Conservation (phyloP, 2,888 invertebrate species). For the Pandemis cinnamomeana region DNA sequence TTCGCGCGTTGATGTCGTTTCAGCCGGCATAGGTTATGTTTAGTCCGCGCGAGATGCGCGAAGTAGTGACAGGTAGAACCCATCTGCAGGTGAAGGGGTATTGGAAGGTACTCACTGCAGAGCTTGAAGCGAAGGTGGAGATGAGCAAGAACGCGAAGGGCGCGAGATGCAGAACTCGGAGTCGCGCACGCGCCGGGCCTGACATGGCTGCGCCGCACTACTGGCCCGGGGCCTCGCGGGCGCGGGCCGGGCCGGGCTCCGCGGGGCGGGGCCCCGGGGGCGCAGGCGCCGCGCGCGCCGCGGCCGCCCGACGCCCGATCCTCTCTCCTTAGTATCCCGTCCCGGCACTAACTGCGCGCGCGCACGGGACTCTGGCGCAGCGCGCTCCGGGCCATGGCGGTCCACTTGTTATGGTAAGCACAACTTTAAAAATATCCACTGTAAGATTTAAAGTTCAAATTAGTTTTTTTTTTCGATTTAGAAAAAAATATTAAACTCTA, state of each 20-base stretch:
- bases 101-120: slow-evolving; percentile 69
- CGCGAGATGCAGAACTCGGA: slow-evolving; percentile 68
- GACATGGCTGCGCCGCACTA: slow-evolving; percentile 83
- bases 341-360: slow-evolving; percentile 82
- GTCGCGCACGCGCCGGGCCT: slow-evolving; percentile 81
- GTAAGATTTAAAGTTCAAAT: not conserved
- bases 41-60: not conserved
- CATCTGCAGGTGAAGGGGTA: slow-evolving; percentile 29
- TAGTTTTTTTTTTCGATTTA: not conserved
- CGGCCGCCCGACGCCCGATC: slow-evolving; percentile 66
- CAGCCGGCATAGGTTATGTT: slow-evolving; percentile 28
- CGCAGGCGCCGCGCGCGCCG: slow-evolving; percentile 67
- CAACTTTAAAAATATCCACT: slow-evolving; percentile 2
- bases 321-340: slow-evolving; percentile 82
- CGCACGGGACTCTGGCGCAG: slow-evolving; percentile 81
- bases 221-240: slow-evolving; percentile 72
- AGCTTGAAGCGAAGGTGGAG: slow-evolving; percentile 60
- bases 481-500: not conserved
- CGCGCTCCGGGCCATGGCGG: slow-evolving; percentile 82
- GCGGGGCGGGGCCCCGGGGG: slow-evolving; percentile 70
- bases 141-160: slow-evolving; percentile 67
- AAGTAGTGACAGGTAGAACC: not conserved
- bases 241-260: slow-evolving; percentile 57
- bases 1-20: slow-evolving; percentile 62
- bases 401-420: slow-evolving; percentile 78